These are phyloP conservation scores for Leptinotarsa undecemlineata DNA, from an alignment of 1,140 invertebrate genomes.

Conservation along the genomic window DNA sequence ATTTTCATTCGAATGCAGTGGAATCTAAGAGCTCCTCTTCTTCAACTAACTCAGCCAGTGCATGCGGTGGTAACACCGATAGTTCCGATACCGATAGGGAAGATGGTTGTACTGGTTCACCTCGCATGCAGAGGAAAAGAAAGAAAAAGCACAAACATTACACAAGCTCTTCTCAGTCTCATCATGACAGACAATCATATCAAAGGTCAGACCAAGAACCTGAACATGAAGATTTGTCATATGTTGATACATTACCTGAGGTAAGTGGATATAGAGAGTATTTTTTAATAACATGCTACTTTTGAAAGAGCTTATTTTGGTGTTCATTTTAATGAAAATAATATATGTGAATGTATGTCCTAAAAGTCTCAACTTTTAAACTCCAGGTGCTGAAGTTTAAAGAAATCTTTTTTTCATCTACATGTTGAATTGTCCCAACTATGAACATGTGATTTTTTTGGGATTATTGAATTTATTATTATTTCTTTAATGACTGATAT, in stretches of 20 bases:
- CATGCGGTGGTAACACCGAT: constrained; percentile 60
- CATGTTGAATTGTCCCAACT: too few relatives aligned
- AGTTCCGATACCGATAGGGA: constrained; percentile 82
- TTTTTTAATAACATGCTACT: too few relatives aligned
- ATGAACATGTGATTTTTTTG: too few relatives aligned
- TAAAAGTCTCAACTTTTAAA: too few relatives aligned
- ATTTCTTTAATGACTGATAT: too few relatives aligned
- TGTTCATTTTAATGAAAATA: too few relatives aligned
- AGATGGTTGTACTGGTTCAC: constrained; percentile 70
- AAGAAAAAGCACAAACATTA: constrained; percentile 58
- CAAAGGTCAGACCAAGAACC: constrained; percentile 49
- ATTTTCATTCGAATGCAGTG: background rate
- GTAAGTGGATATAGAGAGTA: constrained; percentile 55
- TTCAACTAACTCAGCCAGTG: constrained; percentile 56
- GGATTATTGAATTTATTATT: too few relatives aligned
- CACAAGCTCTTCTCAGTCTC: constrained; percentile 30
- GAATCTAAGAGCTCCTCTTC: constrained; percentile 59
- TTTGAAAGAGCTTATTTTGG: too few relatives aligned
- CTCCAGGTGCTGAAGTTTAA: too few relatives aligned
- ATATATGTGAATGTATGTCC: too few relatives aligned
- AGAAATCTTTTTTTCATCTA: too few relatives aligned
- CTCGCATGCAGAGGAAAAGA: constrained; percentile 67
- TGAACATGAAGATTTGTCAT: constrained; percentile 75
- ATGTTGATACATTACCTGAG: constrained; percentile 90
- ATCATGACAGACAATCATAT: constrained; percentile 39